phyloP scores from a whole-genome alignment of 2,888 invertebrate species.

The Papilio elwesi region DNA sequence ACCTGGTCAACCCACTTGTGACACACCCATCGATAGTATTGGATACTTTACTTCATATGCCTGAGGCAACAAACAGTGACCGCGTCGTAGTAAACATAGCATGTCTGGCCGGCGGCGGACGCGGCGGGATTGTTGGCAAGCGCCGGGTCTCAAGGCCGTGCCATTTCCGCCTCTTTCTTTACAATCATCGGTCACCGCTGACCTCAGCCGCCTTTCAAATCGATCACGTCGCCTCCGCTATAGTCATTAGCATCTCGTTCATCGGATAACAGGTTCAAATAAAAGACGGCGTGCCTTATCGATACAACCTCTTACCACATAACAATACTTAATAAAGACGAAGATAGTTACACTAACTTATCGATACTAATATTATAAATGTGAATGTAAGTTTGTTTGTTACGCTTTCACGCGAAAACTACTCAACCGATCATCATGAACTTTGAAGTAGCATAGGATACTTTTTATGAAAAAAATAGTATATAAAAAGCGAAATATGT shows the following conservation, averaged over 20 bases:
- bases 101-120: not conserved
- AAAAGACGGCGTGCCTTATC: not conserved
- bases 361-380: too few species aligned
- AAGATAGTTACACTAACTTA: too few species aligned
- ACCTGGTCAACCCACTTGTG: too few species aligned
- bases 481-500: too few species aligned
- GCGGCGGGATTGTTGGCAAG: not conserved
- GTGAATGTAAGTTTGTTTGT: too few species aligned
- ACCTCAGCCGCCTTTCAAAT: conserved; percentile 30
- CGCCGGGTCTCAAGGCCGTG: conserved; percentile 12
- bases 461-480: too few species aligned
- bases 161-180: conserved; percentile 15
- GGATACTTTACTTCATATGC: too few species aligned
- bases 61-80: not conserved
- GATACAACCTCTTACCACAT: not conserved
- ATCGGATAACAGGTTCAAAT: conserved; percentile 2
- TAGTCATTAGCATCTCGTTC: conserved; percentile 13
- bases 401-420: too few species aligned
- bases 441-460: too few species aligned
- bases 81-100: not conserved
- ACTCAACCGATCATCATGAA: too few species aligned
- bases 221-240: conserved; percentile 15
- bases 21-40: too few species aligned
- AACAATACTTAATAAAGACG: too few species aligned
- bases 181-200: conserved; percentile 2